Evolutionary conservation across 1,140 invertebrate species (phyloP).

Genomic region (Calycopis cecrops): DNA sequence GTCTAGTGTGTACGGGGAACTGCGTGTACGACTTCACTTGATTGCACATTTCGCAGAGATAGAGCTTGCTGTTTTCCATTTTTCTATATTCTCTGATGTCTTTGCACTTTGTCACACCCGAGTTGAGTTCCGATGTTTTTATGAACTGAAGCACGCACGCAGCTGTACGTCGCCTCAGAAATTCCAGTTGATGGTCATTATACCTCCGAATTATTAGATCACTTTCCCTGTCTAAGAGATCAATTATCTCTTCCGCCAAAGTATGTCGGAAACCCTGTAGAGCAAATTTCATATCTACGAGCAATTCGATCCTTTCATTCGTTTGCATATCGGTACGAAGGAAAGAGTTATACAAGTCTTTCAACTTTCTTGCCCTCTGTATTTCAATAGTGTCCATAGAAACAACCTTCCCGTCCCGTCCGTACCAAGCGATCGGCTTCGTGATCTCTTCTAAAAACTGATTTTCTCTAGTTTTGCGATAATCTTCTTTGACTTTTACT

Average conservation of each 20-base stretch:
- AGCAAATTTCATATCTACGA: constrained; percentile 75
- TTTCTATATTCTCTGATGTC: constrained; percentile 64
- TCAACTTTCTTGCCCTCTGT: constrained; percentile 78
- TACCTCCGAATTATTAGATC: constrained; percentile 74
- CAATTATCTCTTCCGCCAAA: constrained; percentile 74
- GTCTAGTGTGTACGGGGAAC: constrained; percentile 66
- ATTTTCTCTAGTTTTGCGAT: constrained; percentile 72
- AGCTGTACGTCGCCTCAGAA: constrained; percentile 77
- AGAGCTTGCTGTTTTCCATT: constrained; percentile 70
- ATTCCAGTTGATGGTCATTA: constrained; percentile 65
- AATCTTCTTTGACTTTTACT: constrained; percentile 74
- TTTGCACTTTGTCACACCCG: constrained; percentile 68
- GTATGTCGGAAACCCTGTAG: constrained; percentile 74
- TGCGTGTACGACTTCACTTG: constrained; percentile 72
- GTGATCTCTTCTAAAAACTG: constrained; percentile 78
- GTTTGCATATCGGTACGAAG: constrained; percentile 60
- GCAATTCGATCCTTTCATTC: constrained; percentile 75
- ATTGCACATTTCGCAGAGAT: constrained; percentile 74
- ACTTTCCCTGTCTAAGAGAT: constrained; percentile 78
- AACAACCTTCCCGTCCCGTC: constrained; percentile 75
- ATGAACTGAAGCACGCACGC: constrained; percentile 73
- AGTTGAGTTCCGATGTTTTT: constrained; percentile 73
- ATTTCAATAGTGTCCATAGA: constrained; percentile 80
- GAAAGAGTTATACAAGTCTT: constrained; percentile 76
- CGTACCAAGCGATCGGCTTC: constrained; percentile 78